Conservation (phyloP, 2,113 vertebrate species). For the Triplophysa tibetana region DNA sequence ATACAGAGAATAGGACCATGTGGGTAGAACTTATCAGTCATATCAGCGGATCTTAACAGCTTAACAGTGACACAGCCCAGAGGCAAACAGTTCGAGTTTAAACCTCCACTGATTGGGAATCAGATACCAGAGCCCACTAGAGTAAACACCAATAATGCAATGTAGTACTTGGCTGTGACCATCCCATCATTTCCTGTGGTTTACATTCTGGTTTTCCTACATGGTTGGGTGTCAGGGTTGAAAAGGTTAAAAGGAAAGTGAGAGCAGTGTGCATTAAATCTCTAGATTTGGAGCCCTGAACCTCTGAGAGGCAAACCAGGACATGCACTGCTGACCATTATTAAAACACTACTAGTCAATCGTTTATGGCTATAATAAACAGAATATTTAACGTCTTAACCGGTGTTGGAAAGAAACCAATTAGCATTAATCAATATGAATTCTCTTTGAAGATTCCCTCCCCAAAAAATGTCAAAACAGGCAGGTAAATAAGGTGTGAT, state of each 20-base stretch:
- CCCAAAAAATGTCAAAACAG: background rate
- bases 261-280: constrained; percentile 56
- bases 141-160: constrained; percentile 34
- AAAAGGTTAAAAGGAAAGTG: constrained; percentile 59
- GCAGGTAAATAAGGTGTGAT: constrained; percentile 5
- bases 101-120: constrained; percentile 30
- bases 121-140: background rate
- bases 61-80: constrained; percentile 13
- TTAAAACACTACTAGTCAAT: constrained; percentile 26
- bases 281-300: constrained; percentile 49
- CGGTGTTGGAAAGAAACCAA: background rate
- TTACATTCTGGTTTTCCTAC: constrained; percentile 15
- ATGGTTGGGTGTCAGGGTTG: constrained; percentile 40
- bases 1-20: constrained; percentile 1
- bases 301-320: constrained; percentile 7
- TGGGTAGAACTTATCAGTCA: constrained; percentile 12
- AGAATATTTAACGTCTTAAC: background rate
- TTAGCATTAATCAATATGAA: background rate
- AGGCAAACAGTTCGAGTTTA: constrained; percentile 39
- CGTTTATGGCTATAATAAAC: background rate
- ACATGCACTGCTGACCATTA: constrained; percentile 4
- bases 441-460: background rate
- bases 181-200: constrained; percentile 32
- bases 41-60: constrained; percentile 30
- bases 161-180: constrained; percentile 5